Evolutionary conservation across 2,113 vertebrate genomes (phyloP).

Genomic region (Actenoides hombroni): DNA sequence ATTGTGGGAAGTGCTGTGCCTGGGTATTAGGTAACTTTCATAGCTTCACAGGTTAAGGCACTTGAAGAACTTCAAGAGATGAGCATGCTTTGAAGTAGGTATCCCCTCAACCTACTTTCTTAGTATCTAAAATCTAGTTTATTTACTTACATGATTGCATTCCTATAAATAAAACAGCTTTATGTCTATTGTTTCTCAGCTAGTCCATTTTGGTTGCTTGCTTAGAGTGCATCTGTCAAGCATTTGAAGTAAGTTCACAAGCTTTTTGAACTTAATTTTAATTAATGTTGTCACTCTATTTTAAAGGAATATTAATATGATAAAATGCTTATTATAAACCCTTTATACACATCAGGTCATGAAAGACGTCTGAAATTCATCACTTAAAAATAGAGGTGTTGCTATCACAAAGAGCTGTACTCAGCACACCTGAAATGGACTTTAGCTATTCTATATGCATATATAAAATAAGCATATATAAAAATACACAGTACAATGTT

Average conservation of each 20-base stretch:
- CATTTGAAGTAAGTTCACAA: neutral
- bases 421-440: neutral
- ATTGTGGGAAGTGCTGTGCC: neutral
- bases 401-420: neutral
- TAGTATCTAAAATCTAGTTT: neutral
- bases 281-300: neutral
- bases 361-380: neutral
- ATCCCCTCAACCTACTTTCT: neutral
- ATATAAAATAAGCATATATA: neutral
- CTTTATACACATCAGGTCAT: neutral
- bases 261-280: neutral
- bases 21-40: neutral
- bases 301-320: neutral
- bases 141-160: neutral
- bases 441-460: neutral
- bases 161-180: neutral
- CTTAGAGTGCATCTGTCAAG: neutral
- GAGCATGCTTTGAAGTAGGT: neutral
- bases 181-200: neutral
- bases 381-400: neutral
- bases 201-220: neutral
- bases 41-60: neutral
- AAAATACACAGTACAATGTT: neutral
- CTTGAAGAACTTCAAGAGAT: neutral
- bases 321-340: neutral